Conservation (phyloP, 2,888 invertebrate species). For the Galerucella calmariensis region DNA sequence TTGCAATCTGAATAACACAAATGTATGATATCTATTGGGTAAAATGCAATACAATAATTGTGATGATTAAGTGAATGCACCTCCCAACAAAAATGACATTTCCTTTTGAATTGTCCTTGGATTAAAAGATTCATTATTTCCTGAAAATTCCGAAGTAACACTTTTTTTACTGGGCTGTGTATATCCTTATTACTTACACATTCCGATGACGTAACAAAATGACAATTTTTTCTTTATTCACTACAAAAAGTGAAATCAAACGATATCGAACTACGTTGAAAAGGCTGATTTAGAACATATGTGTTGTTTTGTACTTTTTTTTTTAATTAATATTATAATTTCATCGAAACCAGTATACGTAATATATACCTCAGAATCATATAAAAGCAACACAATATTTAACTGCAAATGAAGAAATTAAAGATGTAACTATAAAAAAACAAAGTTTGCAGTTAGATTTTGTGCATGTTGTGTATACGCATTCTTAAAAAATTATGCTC, state of each 20-base stretch:
- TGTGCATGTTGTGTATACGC: conserved; percentile 57
- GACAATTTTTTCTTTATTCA: conserved; percentile 16
- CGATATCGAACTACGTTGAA: conserved; percentile 46
- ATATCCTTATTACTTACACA: neutral
- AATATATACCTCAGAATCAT: conserved; percentile 70
- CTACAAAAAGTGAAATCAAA: conserved; percentile 46
- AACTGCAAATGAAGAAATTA: conserved; percentile 27
- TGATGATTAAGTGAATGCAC: neutral
- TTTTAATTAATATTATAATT: conserved; percentile 41
- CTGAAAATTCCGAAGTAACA: neutral
- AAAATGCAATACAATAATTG: too few relatives aligned
- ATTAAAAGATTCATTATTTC: neutral
- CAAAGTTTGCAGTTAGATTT: conserved; percentile 30
- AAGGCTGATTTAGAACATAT: conserved; percentile 54
- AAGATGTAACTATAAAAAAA: conserved; percentile 1
- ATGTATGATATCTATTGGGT: neutral
- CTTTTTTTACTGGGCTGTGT: neutral
- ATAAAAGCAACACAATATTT: conserved; percentile 34
- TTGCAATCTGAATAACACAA: neutral
- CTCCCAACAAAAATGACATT: too few relatives aligned
- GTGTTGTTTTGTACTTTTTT: conserved; percentile 20
- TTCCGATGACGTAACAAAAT: conserved; percentile 17
- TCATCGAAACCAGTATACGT: conserved; percentile 70
- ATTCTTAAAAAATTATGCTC: conserved; percentile 57
- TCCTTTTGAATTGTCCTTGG: too few relatives aligned